Percentiles rank a stretch among this genome's conserved stretches.
These are phyloP conservation scores for Eospalax fontanierii DNA, from an alignment of 2,797 vertebrate genomes.

Conservation along the genomic window DNA sequence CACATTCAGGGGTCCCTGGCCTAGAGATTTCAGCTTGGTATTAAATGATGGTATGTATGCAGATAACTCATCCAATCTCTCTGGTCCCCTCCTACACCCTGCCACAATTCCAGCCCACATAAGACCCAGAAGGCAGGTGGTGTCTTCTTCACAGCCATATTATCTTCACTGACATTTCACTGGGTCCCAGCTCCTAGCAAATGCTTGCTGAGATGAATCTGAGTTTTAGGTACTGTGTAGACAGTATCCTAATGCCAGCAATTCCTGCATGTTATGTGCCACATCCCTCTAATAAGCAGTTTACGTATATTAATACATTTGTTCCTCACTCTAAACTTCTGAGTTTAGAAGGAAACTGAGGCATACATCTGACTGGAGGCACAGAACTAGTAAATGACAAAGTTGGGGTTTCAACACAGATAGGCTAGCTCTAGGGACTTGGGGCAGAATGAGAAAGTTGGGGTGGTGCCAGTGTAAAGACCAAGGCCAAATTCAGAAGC, in stretches of 20 bases:
- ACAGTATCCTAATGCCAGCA: neutral
- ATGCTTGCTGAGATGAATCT: conserved; percentile 26
- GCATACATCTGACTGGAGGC: neutral
- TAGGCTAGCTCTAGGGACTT: neutral
- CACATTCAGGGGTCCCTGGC: too few relatives aligned
- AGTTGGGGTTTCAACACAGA: conserved; percentile 30
- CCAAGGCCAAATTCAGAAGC: conserved; percentile 15
- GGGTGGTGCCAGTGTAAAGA: neutral
- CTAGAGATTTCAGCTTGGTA: neutral
- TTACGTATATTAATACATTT: conserved; percentile 4
- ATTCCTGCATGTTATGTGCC: neutral
- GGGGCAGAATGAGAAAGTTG: conserved; percentile 27
- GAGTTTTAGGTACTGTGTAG: conserved; percentile 20
- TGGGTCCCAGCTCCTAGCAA: neutral
- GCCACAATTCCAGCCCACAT: neutral
- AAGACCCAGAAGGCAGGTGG: neutral
- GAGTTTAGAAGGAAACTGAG: conserved; percentile 67
- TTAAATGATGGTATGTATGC: neutral
- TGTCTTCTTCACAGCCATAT: neutral
- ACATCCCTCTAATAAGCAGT: conserved; percentile 17
- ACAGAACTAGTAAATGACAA: conserved; percentile 29
- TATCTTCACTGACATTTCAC: conserved; percentile 14
- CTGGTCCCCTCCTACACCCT: neutral
- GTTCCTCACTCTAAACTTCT: neutral
- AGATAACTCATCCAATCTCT: neutral